Percentiles rank a stretch among this genome's conserved stretches.
Evolutionary conservation across 2,888 invertebrate genomes (phyloP).

Genomic region (Leucoptera coffeella): DNA sequence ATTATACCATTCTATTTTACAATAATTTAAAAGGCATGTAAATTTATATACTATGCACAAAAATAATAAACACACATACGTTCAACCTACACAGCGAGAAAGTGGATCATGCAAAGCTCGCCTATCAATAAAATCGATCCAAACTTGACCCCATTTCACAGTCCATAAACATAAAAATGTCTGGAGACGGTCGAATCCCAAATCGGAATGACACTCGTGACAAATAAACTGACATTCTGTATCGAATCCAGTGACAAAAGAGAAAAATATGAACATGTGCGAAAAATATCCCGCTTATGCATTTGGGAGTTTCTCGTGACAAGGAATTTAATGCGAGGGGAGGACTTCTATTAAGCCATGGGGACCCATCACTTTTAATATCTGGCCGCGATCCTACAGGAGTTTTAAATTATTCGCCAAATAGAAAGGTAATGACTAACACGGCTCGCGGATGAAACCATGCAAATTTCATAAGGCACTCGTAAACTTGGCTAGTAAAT

Average conservation of each 20-base stretch:
- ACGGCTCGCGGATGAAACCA: conserved; percentile 46
- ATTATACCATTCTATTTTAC: too few relatives aligned
- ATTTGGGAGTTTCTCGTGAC: conserved; percentile 53
- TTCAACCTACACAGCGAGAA: too few relatives aligned
- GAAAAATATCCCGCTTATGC: conserved; percentile 49
- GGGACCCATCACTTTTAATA: conserved; percentile 55
- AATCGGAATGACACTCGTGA: conserved; percentile 21
- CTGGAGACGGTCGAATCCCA: conserved; percentile 13
- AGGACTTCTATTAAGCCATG: conserved; percentile 49
- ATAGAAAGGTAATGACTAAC: conserved; percentile 50
- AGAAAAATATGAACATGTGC: conserved; percentile 48
- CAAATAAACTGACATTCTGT: conserved; percentile 38
- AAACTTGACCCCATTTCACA: too few relatives aligned
- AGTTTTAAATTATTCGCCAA: conserved; percentile 51
- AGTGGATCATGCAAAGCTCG: too few relatives aligned
- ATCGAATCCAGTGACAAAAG: conserved; percentile 41
- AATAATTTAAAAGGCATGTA: too few relatives aligned
- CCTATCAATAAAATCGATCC: too few relatives aligned
- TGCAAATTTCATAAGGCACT: conserved; percentile 48
- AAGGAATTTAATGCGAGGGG: conserved; percentile 52
- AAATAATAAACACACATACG: too few relatives aligned
- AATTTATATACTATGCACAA: too few relatives aligned
- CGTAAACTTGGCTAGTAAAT: conserved; percentile 32
- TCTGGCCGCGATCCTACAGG: conserved; percentile 46
- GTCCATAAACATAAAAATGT: conserved; percentile 5